These are phyloP conservation scores for Cataglyphis albicans DNA, from an alignment of 2,888 invertebrate genomes.

Conservation along the genomic window DNA sequence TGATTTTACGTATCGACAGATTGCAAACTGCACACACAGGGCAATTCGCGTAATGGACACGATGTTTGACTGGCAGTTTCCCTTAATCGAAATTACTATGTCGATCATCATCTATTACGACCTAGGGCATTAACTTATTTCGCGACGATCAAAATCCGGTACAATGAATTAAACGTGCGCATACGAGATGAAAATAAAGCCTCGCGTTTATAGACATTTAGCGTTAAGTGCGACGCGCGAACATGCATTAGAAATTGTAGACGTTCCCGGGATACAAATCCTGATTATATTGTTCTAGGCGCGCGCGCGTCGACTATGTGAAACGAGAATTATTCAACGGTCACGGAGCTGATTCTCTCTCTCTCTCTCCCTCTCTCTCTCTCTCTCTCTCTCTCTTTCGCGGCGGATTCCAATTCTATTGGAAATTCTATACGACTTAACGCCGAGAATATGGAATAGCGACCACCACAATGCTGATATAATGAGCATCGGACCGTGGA, in stretches of 20 bases:
- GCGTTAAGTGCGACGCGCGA: not conserved
- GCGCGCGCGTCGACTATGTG: not conserved
- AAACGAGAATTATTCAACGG: slow-evolving; percentile 33
- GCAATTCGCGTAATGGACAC: not conserved
- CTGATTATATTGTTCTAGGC: not conserved
- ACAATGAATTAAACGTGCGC: not conserved
- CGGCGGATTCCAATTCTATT: slow-evolving; percentile 26
- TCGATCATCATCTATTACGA: not conserved
- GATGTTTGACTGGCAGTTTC: not conserved
- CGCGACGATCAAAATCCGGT: not conserved
- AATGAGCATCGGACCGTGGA: slow-evolving; percentile 36
- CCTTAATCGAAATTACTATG: slow-evolving; percentile 11
- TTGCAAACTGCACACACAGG: slow-evolving; percentile 11
- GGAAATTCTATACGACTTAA: slow-evolving; percentile 45
- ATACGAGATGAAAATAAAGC: not conserved
- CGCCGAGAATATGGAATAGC: slow-evolving; percentile 45
- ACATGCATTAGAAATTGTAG: not conserved
- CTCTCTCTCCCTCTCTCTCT: not conserved
- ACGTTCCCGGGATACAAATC: slow-evolving; percentile 10
- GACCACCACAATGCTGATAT: slow-evolving; percentile 15
- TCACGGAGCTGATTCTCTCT: slow-evolving; percentile 1
- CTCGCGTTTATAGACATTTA: not conserved
- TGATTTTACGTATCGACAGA: slow-evolving; percentile 29
- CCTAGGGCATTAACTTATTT: not conserved
- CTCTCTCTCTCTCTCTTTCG: not conserved